A percentile compares a stretch with the other conserved stretches of the same genome.
These are phyloP conservation scores for Venustoraphidia nigricollis DNA, from an alignment of 2,888 invertebrate genomes.

Conservation along the genomic window DNA sequence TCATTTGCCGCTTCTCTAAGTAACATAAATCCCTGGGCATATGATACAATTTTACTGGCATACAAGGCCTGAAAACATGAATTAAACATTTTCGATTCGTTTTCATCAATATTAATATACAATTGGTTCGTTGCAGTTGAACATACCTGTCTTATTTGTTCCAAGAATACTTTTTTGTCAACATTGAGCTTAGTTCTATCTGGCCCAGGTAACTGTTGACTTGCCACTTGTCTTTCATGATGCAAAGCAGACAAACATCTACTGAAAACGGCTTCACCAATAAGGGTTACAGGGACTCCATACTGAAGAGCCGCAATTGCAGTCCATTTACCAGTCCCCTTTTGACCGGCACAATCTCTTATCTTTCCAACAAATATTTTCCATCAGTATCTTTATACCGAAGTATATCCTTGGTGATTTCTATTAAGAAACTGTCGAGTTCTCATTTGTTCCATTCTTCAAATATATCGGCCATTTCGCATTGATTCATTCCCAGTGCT, in stretches of 20 bases:
- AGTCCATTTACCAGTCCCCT: conserved; percentile 99
- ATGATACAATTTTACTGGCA: conserved; percentile 95
- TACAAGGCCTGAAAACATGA: conserved; percentile 60
- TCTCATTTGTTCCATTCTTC: conserved; percentile 92
- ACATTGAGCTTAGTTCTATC: conserved; percentile 40
- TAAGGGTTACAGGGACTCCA: conserved; percentile 93
- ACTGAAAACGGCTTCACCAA: conserved; percentile 96
- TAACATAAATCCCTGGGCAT: conserved; percentile 96
- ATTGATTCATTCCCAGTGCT: conserved; percentile 50
- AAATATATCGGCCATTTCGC: conserved; percentile 75
- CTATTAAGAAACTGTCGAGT: conserved; percentile 91
- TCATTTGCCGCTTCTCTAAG: conserved; percentile 82
- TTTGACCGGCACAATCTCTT: conserved; percentile 91
- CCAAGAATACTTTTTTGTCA: conserved; percentile 64
- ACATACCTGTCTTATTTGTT: conserved; percentile 53
- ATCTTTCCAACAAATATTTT: conserved; percentile 80
- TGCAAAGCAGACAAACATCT: conserved; percentile 87
- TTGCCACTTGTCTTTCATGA: conserved; percentile 74
- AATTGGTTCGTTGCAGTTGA: background rate
- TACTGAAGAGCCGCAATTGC: conserved; percentile 91
- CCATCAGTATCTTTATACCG: conserved; percentile 76
- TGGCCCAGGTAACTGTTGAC: conserved; percentile 58
- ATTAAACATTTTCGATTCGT: background rate
- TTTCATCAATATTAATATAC: conserved; percentile 1
- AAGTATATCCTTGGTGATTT: conserved; percentile 91